phyloP scores from a whole-genome alignment of 2,888 invertebrate species.

The Endomychus coccineus region DNA sequence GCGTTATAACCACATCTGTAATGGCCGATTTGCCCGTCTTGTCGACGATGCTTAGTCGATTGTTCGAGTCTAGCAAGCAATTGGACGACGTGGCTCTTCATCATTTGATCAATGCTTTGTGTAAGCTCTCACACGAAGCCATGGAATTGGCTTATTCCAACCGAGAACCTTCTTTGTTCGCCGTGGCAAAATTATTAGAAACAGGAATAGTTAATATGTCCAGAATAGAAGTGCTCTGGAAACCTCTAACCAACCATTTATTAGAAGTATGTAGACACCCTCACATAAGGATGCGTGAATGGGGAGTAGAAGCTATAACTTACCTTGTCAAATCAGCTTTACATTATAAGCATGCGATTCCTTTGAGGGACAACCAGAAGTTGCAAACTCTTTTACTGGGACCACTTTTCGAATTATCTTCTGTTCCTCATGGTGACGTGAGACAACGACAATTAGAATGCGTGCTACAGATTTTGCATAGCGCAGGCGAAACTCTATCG shows the following conservation, averaged over 20 bases:
- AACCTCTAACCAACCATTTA: conserved; percentile 91
- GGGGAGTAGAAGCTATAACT: conserved; percentile 96
- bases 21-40: conserved; percentile 92
- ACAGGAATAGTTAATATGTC: conserved; percentile 91
- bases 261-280: conserved; percentile 94
- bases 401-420: conserved; percentile 86
- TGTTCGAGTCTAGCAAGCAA: conserved; percentile 92
- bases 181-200: conserved; percentile 96
- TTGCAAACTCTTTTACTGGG: conserved; percentile 80
- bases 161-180: conserved; percentile 92
- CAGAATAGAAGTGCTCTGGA: conserved; percentile 90
- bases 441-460: conserved; percentile 92
- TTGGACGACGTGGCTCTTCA: conserved; percentile 91
- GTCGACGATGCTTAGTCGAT: conserved; percentile 82
- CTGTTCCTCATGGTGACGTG: conserved; percentile 87
- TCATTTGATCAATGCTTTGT: conserved; percentile 92
- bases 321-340: conserved; percentile 88
- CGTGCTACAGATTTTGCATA: conserved; percentile 86
- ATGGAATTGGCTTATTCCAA: conserved; percentile 96
- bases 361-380: conserved; percentile 77
- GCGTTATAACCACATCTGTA: conserved; percentile 90
- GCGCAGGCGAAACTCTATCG: conserved; percentile 83
- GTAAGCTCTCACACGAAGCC: conserved; percentile 91
- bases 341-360: conserved; percentile 75
- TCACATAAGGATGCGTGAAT: conserved; percentile 89